Conservation (phyloP, 1,140 invertebrate species). For the Geopemphigus sp. region DNA sequence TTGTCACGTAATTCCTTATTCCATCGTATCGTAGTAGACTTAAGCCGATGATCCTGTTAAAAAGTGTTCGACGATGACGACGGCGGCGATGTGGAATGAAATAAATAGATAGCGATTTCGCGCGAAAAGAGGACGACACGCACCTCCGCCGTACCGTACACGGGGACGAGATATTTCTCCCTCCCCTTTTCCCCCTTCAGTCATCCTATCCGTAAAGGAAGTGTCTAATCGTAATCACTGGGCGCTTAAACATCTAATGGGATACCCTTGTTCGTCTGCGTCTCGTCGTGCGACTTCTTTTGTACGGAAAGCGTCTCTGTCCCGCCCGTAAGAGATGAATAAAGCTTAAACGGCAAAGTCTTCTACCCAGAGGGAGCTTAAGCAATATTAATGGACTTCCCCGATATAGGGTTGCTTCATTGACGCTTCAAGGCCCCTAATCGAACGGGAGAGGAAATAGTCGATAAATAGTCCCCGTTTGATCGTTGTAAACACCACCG, state of each 20-base stretch:
- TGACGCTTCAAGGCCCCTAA: neutral
- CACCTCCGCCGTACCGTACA: no score
- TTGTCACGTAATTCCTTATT: neutral
- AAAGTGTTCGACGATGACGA: constrained; percentile 16
- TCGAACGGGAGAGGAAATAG: no score
- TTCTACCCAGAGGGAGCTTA: neutral
- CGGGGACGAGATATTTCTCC: no score
- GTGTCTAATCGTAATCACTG: constrained; percentile 32
- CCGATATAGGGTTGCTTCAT: neutral
- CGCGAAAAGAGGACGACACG: constrained; percentile 13
- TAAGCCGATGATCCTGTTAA: constrained; percentile 44
- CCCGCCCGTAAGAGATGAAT: neutral
- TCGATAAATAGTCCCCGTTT: no score
- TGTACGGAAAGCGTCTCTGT: neutral
- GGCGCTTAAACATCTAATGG: constrained; percentile 19
- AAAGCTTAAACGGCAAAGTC: constrained; percentile 18
- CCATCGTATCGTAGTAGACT: neutral
- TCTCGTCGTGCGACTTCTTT: constrained; percentile 11
- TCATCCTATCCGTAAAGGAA: constrained; percentile 10
- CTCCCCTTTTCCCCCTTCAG: no score
- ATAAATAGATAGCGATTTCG: constrained; percentile 44
- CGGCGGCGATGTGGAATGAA: constrained; percentile 28
- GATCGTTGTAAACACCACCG: no score
- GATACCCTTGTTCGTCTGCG: constrained; percentile 24
- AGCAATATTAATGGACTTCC: constrained; percentile 26